Percentiles rank a stretch among this genome's conserved stretches.
Conservation (phyloP, 2,797 vertebrate genomes). For the Luscinia luscinia region DNA sequence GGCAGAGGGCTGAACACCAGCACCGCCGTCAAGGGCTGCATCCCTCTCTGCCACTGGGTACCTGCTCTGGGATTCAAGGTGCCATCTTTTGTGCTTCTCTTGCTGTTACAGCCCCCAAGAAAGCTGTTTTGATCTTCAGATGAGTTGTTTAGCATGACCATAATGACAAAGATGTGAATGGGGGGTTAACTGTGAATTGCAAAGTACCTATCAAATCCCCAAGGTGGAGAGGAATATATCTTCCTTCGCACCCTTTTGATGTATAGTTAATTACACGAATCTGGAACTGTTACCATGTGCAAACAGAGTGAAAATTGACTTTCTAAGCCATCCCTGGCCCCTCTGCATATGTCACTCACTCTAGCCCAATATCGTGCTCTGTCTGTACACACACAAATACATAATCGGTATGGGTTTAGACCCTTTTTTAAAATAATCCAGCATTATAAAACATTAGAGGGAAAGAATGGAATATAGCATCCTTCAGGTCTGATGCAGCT, state of each 20-base stretch:
- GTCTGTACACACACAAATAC: conserved; percentile 26
- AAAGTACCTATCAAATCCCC: conserved; percentile 61
- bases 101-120: background rate
- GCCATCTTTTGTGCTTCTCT: conserved; percentile 30
- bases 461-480: conserved; percentile 25
- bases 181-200: conserved; percentile 63
- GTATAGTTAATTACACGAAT: conserved; percentile 61
- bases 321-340: conserved; percentile 49
- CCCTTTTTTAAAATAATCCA: conserved; percentile 4
- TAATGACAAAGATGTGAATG: conserved; percentile 47
- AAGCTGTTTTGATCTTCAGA: conserved; percentile 61
- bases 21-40: background rate
- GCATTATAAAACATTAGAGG: background rate
- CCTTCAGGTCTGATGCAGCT: conserved; percentile 62
- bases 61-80: background rate
- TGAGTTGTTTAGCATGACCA: conserved; percentile 40
- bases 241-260: conserved; percentile 66
- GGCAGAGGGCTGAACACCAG: conserved; percentile 6
- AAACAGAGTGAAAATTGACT: conserved; percentile 66
- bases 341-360: background rate
- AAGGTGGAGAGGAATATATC: conserved; percentile 37
- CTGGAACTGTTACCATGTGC: conserved; percentile 71
- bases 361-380: background rate
- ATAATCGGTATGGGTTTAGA: background rate
- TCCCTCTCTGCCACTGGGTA: background rate